Conservation (phyloP, 2,888 invertebrate species). For the Tetragonula carbonaria region DNA sequence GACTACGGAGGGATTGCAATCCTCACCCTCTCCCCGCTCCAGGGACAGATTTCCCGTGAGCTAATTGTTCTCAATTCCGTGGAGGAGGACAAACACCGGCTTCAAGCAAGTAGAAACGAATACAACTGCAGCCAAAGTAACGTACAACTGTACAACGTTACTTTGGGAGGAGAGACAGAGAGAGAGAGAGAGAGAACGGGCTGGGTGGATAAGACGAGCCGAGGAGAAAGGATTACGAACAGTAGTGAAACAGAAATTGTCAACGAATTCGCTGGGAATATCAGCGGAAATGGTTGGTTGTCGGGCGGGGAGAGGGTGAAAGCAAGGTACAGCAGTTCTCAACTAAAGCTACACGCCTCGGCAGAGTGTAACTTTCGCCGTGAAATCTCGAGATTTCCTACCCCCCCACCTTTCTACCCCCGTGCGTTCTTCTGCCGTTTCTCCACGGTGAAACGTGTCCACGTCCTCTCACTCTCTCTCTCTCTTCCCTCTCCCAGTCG, state of each 20-base stretch:
- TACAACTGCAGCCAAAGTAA: background rate
- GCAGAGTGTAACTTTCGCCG: constrained; percentile 2
- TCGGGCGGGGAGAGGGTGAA: background rate
- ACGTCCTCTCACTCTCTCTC: too few relatives aligned
- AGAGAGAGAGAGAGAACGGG: too few relatives aligned
- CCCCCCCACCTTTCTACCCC: background rate
- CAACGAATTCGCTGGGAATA: constrained; percentile 7
- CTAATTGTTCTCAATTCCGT: constrained; percentile 12
- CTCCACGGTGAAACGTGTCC: background rate
- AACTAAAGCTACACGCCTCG: background rate
- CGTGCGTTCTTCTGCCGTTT: too few relatives aligned
- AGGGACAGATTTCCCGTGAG: background rate
- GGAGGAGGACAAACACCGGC: background rate
- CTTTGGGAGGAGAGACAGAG: too few relatives aligned
- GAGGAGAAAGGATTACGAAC: background rate
- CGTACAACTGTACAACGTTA: too few relatives aligned
- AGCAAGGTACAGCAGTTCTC: background rate
- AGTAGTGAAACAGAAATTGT: background rate
- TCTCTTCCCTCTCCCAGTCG: too few relatives aligned
- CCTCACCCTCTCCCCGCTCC: too few relatives aligned
- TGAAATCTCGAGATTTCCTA: constrained; percentile 10
- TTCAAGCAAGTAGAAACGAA: background rate
- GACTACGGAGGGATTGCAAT: background rate
- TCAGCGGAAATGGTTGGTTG: constrained; percentile 2
- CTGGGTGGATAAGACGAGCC: background rate